Evolutionary conservation across 2,888 invertebrate genomes (phyloP), one percentile per base, ranked within the genome.

Genomic region (Hipparchia sbordonii): DNA sequence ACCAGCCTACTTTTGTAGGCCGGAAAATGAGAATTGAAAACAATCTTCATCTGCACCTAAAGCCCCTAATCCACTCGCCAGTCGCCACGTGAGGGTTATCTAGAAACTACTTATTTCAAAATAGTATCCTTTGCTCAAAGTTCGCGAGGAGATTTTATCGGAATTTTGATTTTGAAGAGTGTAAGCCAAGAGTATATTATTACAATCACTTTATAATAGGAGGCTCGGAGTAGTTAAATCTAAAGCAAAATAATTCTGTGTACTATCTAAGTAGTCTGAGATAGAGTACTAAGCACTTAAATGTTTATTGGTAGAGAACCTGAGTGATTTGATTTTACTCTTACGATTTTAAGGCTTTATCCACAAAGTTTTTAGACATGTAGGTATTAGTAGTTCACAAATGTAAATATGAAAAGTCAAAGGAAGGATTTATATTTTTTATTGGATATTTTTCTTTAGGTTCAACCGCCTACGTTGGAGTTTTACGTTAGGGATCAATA

Each of bases 21-120:
- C 92, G 93, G 93, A 92, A 90, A 91, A 91, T 91, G 87, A 88
- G 90, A 93, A 93, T 93, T 93, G 91, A 91, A 90, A 86, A 86
- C 89, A 92, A 93, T 92, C 91, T 91, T 89, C 85, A 84, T 84
- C 87, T 87, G 85, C 85, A 85, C 81, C 81, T 84, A 80, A 81
- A 62, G 70, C 7, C 54, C 61, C 62, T 13, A 7, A 52, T 70
- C 54, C 62, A 70, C 23, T 23, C n/a, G 39, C 39, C 39, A 39
- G 23, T 56, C n/a, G 8, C 56, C 8, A 51, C 46, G 8, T 10
- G 57, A 56, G 8, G 46, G 48, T 48, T 48, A 45, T 56, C n/a
- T 33, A 10, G 3, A 10, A 51, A 51, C 8, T 51, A 51, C 10
- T n/a, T 56, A 56, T 7, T 13, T 56, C 56, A 56, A n/a, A n/a